Evolutionary conservation across 2,888 invertebrate species (phyloP).

Genomic region (Chalcosyrphus nemorum): DNA sequence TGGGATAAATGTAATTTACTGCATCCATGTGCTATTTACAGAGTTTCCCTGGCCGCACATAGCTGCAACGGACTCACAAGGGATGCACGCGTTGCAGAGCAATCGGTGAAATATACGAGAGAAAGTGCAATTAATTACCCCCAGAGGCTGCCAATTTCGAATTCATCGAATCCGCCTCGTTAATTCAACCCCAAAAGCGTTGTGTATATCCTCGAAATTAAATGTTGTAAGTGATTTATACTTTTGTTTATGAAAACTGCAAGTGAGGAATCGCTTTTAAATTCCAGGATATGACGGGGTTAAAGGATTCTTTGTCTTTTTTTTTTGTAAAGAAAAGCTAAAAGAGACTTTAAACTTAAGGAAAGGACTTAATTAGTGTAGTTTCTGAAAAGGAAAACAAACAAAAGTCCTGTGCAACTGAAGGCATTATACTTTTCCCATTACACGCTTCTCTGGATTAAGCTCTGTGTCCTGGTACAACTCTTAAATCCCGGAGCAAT

Average conservation of each 20-base stretch:
- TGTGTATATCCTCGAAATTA: background rate
- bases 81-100: background rate
- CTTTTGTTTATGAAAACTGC: background rate
- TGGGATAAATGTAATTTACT: background rate
- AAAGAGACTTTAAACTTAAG: too few relatives aligned
- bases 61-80: background rate
- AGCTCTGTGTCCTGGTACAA: too few relatives aligned
- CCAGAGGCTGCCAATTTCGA: background rate
- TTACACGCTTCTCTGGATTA: too few relatives aligned
- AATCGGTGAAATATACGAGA: slow-evolving; percentile 8
- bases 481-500: too few relatives aligned
- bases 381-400: too few relatives aligned
- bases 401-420: too few relatives aligned
- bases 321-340: background rate
- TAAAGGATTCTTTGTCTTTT: background rate
- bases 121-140: slow-evolving; percentile 25
- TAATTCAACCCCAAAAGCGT: slow-evolving; percentile 11
- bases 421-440: too few relatives aligned
- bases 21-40: background rate
- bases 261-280: background rate
- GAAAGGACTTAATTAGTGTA: too few relatives aligned
- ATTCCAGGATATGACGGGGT: background rate
- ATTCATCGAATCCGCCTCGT: slow-evolving; percentile 29
- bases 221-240: slow-evolving; percentile 20
- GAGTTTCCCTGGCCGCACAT: slow-evolving; percentile 6